These are phyloP conservation scores for Euthynnus affinis DNA, from an alignment of 2,797 vertebrate species.

Conservation along the genomic window DNA sequence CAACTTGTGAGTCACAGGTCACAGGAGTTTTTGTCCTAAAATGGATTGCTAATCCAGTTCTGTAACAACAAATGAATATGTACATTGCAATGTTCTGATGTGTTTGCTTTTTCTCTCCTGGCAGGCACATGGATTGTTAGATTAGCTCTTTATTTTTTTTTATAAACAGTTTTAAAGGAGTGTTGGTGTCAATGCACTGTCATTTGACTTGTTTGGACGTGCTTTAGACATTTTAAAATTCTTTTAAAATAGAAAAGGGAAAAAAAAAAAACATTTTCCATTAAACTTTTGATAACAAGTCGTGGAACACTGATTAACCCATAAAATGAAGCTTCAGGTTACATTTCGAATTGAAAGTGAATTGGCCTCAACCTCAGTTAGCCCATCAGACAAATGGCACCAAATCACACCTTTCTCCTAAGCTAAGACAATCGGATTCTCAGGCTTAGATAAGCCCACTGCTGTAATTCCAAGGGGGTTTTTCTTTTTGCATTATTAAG, in stretches of 20 bases:
- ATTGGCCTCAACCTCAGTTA: conserved; percentile 23
- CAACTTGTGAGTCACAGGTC: conserved; percentile 59
- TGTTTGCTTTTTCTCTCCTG: conserved; percentile 69
- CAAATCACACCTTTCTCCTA: conserved; percentile 42
- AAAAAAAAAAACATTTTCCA: conserved; percentile 14
- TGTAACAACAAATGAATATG: conserved; percentile 67
- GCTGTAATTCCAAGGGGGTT: conserved; percentile 54
- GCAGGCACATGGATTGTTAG: conserved; percentile 71
- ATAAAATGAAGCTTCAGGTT: conserved; percentile 28
- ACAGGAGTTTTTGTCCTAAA: conserved; percentile 54
- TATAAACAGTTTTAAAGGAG: conserved; percentile 76
- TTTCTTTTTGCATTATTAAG: conserved; percentile 33
- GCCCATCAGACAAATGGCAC: conserved; percentile 12
- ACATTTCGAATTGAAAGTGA: conserved; percentile 36
- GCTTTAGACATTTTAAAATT: conserved; percentile 13
- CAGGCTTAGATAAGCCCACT: conserved; percentile 57
- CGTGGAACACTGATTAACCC: conserved; percentile 27
- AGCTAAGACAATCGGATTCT: conserved; percentile 67
- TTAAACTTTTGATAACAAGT: conserved; percentile 29
- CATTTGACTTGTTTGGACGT: conserved; percentile 50
- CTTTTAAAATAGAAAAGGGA: conserved; percentile 10
- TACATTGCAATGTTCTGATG: conserved; percentile 59
- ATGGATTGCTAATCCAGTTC: conserved; percentile 50
- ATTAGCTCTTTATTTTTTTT: conserved; percentile 71
- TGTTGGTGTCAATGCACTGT: conserved; percentile 56